Evolutionary conservation across 2,797 vertebrate genomes (phyloP), one percentile per base, ranked within the genome.

Genomic region (Erethizon dorsatum): DNA sequence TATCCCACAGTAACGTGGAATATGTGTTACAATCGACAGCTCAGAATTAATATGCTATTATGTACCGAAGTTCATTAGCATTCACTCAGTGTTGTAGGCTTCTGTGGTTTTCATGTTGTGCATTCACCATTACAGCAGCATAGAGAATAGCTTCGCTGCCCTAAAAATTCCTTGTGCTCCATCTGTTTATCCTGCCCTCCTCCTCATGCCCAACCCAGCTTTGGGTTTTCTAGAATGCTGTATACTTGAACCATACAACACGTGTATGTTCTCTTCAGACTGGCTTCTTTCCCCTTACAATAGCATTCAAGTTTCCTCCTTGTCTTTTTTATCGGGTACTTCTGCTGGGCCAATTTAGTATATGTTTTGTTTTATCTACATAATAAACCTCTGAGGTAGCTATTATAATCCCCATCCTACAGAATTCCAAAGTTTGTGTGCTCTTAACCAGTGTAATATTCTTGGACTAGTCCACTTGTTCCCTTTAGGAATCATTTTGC

Each of bases 351-450:
- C 26, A 82, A 71, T 82, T 82, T 57, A 90, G 93, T 83, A 50
- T n/a, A 92, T 45, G 45, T 57, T 95, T 91, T 91, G 47, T 57
- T 96, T 91, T 86, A 95, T 89, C 50, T 69, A 71, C 12, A 47
- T 69, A 83, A 65, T 88, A 91, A 91, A 54, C 7, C 15, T 80
- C 18, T 26, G 50, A 89, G 26, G n/a, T 54, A 91, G 79, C 91
- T 61, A 65, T 69, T 47, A 89, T 50, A 83, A 54, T 57, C 14
- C 15, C 5, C 2, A 22, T 52, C 61, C 83, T 22, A 90, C 3
- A 75, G 57, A 89, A 91, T 79, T 78, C 73, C 79, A 56, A 85
- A 47, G 13, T 88, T 7, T 33, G 28, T 41, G 13, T 45, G 5
- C 13, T 86, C 75, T 92, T 92, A 50, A 63, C 17, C 22, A 18